Evolutionary conservation across 2,797 vertebrate genomes (phyloP).

Genomic region (Florisuga fusca): DNA sequence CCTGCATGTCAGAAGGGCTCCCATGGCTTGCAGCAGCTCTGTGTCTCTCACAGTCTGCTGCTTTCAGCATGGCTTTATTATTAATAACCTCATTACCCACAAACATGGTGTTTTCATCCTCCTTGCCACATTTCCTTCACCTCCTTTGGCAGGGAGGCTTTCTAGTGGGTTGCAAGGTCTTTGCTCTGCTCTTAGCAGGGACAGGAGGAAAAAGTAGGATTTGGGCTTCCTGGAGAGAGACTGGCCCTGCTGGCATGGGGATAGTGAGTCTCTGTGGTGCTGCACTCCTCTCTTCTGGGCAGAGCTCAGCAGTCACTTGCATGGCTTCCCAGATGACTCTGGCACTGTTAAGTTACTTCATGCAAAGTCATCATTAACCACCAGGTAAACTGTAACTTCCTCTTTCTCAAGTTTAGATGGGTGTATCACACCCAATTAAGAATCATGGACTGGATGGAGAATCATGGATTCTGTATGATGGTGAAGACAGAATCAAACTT

Average conservation of each 20-base stretch:
- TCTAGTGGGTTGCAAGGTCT: fast-evolving
- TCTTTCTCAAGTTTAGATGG: constrained; percentile 50
- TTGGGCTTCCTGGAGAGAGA: neutral
- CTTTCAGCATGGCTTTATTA: neutral
- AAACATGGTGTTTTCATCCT: fast-evolving
- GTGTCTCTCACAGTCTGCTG: neutral
- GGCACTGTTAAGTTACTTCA: neutral
- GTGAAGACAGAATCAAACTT: too few species aligned
- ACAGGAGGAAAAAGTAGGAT: neutral
- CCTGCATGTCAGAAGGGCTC: fast-evolving
- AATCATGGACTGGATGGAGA: too few species aligned
- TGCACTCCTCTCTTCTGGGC: fast-evolving
- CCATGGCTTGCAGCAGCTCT: neutral
- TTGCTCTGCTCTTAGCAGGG: fast-evolving
- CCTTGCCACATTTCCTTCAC: fast-evolving
- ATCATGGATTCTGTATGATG: too few species aligned
- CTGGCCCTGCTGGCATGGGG: fast-evolving
- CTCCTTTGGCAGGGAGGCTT: fast-evolving
- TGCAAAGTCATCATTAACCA: neutral
- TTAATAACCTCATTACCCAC: neutral
- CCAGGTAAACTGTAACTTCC: constrained; percentile 43
- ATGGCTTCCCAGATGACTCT: fast-evolving
- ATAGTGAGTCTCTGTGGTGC: fast-evolving
- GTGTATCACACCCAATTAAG: too few species aligned
- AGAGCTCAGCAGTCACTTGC: neutral